Percentiles rank a stretch among this genome's conserved stretches.
Evolutionary conservation across 2,888 invertebrate species (phyloP).

Genomic region (Temnothorax unifasciatus): DNA sequence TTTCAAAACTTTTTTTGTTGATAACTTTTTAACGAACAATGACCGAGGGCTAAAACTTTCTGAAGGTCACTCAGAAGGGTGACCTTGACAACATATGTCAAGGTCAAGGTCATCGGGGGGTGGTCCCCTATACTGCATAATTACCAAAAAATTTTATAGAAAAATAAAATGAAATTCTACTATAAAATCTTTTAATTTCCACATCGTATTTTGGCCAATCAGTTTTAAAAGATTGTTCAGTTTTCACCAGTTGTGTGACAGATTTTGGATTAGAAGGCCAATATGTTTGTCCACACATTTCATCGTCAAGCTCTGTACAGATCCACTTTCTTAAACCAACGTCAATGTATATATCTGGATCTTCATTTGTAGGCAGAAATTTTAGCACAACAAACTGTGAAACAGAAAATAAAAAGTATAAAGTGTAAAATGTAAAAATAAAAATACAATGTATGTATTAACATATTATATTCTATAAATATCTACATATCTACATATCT

Average conservation of each 20-base stretch:
- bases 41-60: too few species aligned
- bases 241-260: not conserved
- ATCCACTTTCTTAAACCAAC: constrained; percentile 2
- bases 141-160: not conserved
- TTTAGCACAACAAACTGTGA: not conserved
- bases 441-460: not conserved
- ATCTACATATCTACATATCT: too few species aligned
- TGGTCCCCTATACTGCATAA: too few species aligned
- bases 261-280: not conserved
- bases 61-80: too few species aligned
- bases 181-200: not conserved
- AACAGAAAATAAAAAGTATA: not conserved
- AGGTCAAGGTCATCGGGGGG: too few species aligned
- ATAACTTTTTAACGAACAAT: too few species aligned
- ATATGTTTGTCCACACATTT: not conserved
- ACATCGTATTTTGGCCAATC: not conserved
- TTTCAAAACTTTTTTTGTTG: too few species aligned
- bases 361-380: not conserved
- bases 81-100: too few species aligned
- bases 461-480: not conserved
- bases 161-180: not conserved
- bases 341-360: not conserved
- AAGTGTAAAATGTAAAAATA: not conserved
- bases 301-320: not conserved
- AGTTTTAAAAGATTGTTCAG: not conserved